Evolutionary conservation across 2,888 invertebrate species (phyloP).

Genomic region (Athripsodes cinereus): DNA sequence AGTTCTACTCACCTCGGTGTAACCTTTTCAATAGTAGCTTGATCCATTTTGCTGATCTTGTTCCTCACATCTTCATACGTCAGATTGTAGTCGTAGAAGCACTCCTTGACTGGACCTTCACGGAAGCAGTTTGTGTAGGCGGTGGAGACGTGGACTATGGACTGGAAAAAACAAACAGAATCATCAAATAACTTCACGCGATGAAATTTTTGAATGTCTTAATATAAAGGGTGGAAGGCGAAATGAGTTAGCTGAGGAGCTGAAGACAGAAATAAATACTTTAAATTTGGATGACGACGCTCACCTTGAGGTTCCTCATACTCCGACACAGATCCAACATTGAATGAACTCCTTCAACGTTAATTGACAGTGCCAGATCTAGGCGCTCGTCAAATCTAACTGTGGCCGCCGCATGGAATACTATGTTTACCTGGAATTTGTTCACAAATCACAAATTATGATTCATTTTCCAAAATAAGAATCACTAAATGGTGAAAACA

Average conservation of each 20-base stretch:
- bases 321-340: conserved; percentile 66
- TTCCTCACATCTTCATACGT: conserved; percentile 47
- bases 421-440: conserved; percentile 49
- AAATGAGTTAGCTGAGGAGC: too few relatives aligned
- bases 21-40: conserved; percentile 32
- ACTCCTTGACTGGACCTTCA: conserved; percentile 55
- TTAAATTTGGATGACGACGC: neutral
- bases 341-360: conserved; percentile 66
- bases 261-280: neutral
- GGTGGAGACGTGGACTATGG: conserved; percentile 71
- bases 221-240: too few relatives aligned
- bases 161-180: conserved; percentile 38
- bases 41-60: conserved; percentile 45
- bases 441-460: neutral
- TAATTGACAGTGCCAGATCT: conserved; percentile 69
- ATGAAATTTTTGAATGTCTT: too few relatives aligned
- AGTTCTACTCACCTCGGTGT: conserved; percentile 48
- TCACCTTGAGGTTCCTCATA: conserved; percentile 65
- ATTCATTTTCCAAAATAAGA: neutral
- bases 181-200: too few relatives aligned
- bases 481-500: too few relatives aligned
- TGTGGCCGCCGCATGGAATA: conserved; percentile 89
- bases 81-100: conserved; percentile 55
- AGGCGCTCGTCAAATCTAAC: conserved; percentile 83
- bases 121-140: conserved; percentile 71